Evolutionary conservation across 2,113 vertebrate genomes (phyloP).

Genomic region (Hipposideros armiger): DNA sequence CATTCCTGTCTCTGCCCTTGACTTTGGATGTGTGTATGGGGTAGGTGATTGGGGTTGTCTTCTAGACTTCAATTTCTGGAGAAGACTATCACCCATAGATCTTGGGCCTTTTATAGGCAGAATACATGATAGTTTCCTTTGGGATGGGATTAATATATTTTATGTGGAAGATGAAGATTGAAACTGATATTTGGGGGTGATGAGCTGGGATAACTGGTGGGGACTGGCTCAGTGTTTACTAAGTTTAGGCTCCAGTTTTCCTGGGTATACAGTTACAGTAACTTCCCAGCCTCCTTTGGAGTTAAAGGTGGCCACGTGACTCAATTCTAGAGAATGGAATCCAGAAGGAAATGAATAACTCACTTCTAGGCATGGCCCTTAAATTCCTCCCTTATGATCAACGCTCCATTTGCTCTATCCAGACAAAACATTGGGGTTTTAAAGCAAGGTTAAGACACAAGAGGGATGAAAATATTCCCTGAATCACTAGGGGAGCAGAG

Average conservation of each 20-base stretch:
- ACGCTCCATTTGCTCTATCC: neutral
- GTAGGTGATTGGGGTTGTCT: neutral
- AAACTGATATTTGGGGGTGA: neutral
- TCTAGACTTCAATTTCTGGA: neutral
- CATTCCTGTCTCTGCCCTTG: neutral
- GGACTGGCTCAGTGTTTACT: neutral
- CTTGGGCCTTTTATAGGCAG: neutral
- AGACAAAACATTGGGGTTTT: neutral
- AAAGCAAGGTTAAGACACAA: neutral
- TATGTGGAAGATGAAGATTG: neutral
- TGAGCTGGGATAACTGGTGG: neutral
- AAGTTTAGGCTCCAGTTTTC: neutral
- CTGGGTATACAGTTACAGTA: neutral
- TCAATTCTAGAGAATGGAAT: neutral
- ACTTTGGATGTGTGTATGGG: neutral
- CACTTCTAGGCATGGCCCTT: neutral
- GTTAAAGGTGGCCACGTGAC: neutral
- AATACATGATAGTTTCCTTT: neutral
- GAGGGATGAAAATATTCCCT: neutral
- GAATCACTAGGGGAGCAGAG: neutral
- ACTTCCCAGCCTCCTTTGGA: neutral
- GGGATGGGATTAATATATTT: neutral
- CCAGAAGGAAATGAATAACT: neutral
- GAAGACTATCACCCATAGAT: neutral
- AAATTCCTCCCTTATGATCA: neutral